Percentiles rank a stretch among this genome's conserved stretches.
Evolutionary conservation across 2,797 vertebrate genomes (phyloP).

Genomic region (Sebastes matsubarae): DNA sequence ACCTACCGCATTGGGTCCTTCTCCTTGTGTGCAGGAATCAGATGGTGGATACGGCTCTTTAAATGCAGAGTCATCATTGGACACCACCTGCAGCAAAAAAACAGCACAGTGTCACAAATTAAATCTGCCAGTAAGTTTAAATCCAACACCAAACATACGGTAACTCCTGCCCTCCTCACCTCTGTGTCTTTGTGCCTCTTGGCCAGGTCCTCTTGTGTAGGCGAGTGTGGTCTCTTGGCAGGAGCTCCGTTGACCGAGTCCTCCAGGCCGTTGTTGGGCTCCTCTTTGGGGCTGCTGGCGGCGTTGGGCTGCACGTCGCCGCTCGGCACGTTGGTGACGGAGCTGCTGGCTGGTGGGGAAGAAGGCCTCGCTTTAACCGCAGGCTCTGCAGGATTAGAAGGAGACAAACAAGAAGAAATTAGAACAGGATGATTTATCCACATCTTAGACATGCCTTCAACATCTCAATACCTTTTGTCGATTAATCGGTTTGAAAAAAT

Average conservation of each 20-base stretch:
- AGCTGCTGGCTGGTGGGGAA: slow-evolving; percentile 60
- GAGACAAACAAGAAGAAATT: neutral
- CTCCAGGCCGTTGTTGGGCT: slow-evolving; percentile 69
- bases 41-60: slow-evolving; percentile 82
- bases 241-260: slow-evolving; percentile 56
- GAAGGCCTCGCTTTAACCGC: slow-evolving; percentile 67
- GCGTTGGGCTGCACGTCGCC: slow-evolving; percentile 31
- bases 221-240: slow-evolving; percentile 80
- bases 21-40: slow-evolving; percentile 72
- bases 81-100: slow-evolving; percentile 49
- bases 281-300: slow-evolving; percentile 70
- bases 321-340: slow-evolving; percentile 12
- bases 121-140: neutral
- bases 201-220: slow-evolving; percentile 75
- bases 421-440: neutral
- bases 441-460: too few species aligned
- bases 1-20: slow-evolving; percentile 68
- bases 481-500: too few species aligned
- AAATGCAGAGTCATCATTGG: slow-evolving; percentile 81
- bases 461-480: too few species aligned
- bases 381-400: slow-evolving; percentile 71
- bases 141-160: neutral
- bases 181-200: slow-evolving; percentile 81
- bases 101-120: neutral
- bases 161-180: slow-evolving; percentile 17